phyloP scores from a whole-genome alignment of 2,113 vertebrate genomes.

The Nerophis ophidion region DNA sequence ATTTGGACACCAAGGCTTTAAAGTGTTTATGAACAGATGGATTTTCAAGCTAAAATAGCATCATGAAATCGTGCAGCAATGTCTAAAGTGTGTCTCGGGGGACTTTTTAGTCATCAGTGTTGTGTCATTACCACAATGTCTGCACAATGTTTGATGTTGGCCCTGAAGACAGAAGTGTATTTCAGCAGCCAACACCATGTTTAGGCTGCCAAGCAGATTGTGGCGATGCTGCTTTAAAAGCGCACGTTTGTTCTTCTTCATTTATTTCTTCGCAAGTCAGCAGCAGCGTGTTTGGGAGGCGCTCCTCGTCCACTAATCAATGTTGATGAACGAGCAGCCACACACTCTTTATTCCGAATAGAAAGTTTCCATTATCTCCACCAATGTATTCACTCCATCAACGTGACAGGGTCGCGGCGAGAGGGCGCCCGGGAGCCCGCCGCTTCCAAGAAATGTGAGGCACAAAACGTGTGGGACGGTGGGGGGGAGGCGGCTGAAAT shows the following conservation, averaged over 20 bases:
- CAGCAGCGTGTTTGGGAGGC: slow-evolving; percentile 64
- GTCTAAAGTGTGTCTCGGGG: no score
- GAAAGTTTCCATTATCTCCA: slow-evolving; percentile 96
- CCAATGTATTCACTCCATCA: slow-evolving; percentile 96
- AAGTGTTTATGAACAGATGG: no score
- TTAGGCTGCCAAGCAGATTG: slow-evolving; percentile 61
- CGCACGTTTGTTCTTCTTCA: slow-evolving; percentile 65
- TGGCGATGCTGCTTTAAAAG: slow-evolving; percentile 60
- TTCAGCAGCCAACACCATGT: slow-evolving; percentile 18
- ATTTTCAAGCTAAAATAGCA: no score
- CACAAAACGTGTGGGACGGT: slow-evolving; percentile 37
- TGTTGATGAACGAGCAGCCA: slow-evolving; percentile 90
- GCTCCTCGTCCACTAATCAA: slow-evolving; percentile 79
- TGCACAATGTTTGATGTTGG: background rate
- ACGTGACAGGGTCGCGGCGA: slow-evolving; percentile 82
- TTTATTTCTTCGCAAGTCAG: slow-evolving; percentile 62
- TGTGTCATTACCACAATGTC: background rate
- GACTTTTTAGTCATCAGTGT: no score
- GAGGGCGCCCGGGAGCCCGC: slow-evolving; percentile 71
- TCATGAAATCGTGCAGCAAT: no score
- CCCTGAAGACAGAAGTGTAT: no score
- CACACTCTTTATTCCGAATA: slow-evolving; percentile 89
- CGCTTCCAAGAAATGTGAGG: slow-evolving; percentile 41
- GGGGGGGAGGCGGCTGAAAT: slow-evolving; percentile 57
- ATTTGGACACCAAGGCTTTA: no score